A percentile compares a stretch with the other conserved stretches of the same genome.
These are phyloP conservation scores for Hirtodrosophila duncani DNA, from an alignment of 2,888 invertebrate genomes.

Conservation along the genomic window DNA sequence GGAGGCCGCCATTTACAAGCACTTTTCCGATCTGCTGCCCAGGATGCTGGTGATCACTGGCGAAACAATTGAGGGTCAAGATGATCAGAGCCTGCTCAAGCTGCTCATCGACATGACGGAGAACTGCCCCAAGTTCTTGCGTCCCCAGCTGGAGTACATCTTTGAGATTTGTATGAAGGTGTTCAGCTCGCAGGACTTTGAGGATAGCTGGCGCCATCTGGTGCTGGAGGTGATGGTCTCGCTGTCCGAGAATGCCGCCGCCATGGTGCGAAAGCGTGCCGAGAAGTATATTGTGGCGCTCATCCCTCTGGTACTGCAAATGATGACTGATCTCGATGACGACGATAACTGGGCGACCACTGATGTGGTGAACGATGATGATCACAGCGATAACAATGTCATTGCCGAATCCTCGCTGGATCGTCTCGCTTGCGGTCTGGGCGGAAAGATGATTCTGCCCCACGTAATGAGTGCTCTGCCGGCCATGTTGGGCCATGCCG, in stretches of 20 bases:
- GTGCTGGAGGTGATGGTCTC: conserved; percentile 92
- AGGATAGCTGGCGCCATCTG: conserved; percentile 92
- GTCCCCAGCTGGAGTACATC: conserved; percentile 90
- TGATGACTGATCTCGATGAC: conserved; percentile 97
- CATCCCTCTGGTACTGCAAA: conserved; percentile 91
- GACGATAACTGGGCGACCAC: conserved; percentile 92
- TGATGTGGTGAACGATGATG: conserved; percentile 93
- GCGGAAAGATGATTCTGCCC: conserved; percentile 93
- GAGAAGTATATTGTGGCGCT: conserved; percentile 88
- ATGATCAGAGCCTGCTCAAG: conserved; percentile 94
- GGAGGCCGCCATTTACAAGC: conserved; percentile 92
- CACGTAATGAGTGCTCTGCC: conserved; percentile 92
- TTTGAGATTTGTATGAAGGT: conserved; percentile 92
- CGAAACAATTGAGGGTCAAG: conserved; percentile 89
- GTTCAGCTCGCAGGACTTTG: conserved; percentile 84
- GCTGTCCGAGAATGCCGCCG: conserved; percentile 93
- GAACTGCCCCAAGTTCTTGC: conserved; percentile 93
- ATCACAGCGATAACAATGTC: conserved; percentile 95
- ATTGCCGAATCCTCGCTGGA: conserved; percentile 98
- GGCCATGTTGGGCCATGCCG: conserved; percentile 88
- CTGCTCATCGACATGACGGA: conserved; percentile 96
- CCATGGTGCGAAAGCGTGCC: conserved; percentile 96
- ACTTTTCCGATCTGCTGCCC: conserved; percentile 91
- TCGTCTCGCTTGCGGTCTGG: conserved; percentile 97
- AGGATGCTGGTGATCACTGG: conserved; percentile 86